Evolutionary conservation across 2,888 invertebrate genomes (phyloP), one percentile per base, ranked within the genome.

Genomic region (Vanessa cardui): DNA sequence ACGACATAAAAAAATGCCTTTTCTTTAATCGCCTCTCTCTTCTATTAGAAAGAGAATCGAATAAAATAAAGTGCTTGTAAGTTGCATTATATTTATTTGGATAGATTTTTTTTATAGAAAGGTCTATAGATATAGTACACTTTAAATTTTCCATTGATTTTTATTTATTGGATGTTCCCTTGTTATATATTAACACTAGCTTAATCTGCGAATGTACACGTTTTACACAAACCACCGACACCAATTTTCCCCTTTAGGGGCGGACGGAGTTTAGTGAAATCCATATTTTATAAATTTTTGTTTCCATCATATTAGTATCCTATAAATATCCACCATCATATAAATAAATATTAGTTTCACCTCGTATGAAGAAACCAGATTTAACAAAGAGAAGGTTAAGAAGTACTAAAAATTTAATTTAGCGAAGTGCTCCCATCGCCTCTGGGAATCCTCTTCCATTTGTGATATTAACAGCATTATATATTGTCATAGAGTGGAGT

Each of bases 401-500:
- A 54, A 33, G n/a, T n/a, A 54, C 54, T 54, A 31, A 33, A 33
- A 60, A 50, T 49, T 54, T 70, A 66, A 70, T 70, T 44, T 61
- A 18, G 12, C 63, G 56, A 66, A 66, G 69, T 67, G 66, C 46
- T 47, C n/a, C 18, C 46, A 39, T 47, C 58, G 64, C 67, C 64
- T 69, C 56, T 33, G 63, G 69, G 64, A 63, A 54, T 39, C 49
- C 68, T 60, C 45, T 70, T 73, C 65, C 72, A 49, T 50, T 69
- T 68, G 66, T 65, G 54, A 46, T 65, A 52, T 66, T 31, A 58
- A 61, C 15, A 66, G 54, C 60, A 67, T 58, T 58, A 56, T 54
- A 69, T 73, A 77, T 76, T 78, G 73, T 75, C 92, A 20, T 93
- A 97, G 97, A 96, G 92, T 97, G 97, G 97, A 95, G 95, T 82